A percentile compares a stretch with the other conserved stretches of the same genome.
Conservation (phyloP, 2,888 invertebrate genomes). For the Odontomyia ornata region DNA sequence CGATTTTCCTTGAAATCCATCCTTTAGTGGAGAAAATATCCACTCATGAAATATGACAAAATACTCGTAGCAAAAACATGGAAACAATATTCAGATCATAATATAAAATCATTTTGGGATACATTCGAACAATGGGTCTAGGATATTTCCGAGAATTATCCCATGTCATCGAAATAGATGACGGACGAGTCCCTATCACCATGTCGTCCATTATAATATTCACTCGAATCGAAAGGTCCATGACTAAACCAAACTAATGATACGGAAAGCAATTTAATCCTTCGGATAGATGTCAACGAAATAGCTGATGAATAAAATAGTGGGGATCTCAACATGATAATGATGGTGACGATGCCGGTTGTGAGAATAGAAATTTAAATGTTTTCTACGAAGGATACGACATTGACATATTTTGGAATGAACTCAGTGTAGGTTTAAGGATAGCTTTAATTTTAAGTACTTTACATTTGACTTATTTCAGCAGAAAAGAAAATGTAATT, state of each 20-base stretch:
- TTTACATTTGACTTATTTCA: too few species aligned
- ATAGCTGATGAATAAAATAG: slow-evolving; percentile 26
- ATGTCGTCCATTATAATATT: not conserved
- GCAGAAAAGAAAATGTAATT: too few species aligned
- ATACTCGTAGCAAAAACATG: not conserved
- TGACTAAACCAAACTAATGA: slow-evolving; percentile 37
- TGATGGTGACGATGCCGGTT: slow-evolving; percentile 14
- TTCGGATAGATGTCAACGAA: slow-evolving; percentile 31
- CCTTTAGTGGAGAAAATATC: too few species aligned
- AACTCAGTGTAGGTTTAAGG: too few species aligned
- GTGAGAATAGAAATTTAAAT: too few species aligned
- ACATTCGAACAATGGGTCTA: slow-evolving; percentile 10
- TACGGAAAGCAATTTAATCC: slow-evolving; percentile 37
- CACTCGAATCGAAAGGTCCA: slow-evolving; percentile 22
- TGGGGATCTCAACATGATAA: slow-evolving; percentile 5
- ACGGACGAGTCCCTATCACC: not conserved
- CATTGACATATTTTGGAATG: too few species aligned
- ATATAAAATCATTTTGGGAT: slow-evolving; percentile 6
- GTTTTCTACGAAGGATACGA: too few species aligned
- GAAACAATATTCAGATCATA: slow-evolving; percentile 25
- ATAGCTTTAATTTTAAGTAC: too few species aligned
- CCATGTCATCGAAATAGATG: not conserved
- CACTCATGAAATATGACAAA: slow-evolving; percentile 6
- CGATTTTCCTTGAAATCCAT: too few species aligned
- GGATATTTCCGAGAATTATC: slow-evolving; percentile 25